Evolutionary conservation across 2,888 invertebrate genomes (phyloP).

Genomic region (Hirtodrosophila histrioides): DNA sequence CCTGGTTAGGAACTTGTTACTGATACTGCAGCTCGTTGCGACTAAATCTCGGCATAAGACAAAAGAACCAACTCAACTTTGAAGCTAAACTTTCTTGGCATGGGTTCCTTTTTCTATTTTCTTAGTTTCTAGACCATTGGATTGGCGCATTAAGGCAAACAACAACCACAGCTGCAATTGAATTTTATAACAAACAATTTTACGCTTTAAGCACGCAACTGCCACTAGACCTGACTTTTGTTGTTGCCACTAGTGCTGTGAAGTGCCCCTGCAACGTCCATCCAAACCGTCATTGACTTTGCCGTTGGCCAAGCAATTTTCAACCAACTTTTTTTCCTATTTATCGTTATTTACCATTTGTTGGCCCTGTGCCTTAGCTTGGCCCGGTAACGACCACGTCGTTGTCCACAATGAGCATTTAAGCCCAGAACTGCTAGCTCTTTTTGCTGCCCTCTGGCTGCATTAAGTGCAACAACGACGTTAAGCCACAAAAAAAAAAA

Average conservation of each 20-base stretch:
- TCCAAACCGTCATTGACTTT: conserved; percentile 69
- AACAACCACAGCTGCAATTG: conserved; percentile 57
- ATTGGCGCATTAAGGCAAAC: conserved; percentile 51
- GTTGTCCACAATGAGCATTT: conserved; percentile 55
- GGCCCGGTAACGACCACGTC: conserved; percentile 30
- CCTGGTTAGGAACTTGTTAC: conserved; percentile 16
- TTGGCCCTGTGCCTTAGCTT: conserved; percentile 1
- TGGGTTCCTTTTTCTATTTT: conserved; percentile 20
- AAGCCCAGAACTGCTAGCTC: conserved; percentile 16
- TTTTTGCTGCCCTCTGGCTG: conserved; percentile 27
- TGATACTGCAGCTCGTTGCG: conserved; percentile 47
- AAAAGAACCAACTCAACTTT: conserved; percentile 42
- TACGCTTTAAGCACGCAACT: conserved; percentile 72
- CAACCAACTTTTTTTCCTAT: conserved; percentile 63
- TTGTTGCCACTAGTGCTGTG: conserved; percentile 53
- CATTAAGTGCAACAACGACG: conserved; percentile 46
- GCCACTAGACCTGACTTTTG: conserved; percentile 56
- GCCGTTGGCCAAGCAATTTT: conserved; percentile 69
- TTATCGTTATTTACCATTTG: conserved; percentile 77
- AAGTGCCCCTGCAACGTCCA: conserved; percentile 51
- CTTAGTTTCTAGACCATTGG: conserved; percentile 54
- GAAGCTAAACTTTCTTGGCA: conserved; percentile 57
- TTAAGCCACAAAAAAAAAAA: conserved; percentile 9
- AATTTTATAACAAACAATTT: conserved; percentile 79
- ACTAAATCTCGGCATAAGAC: conserved; percentile 45